Conservation (phyloP, 2,888 invertebrate species). For the Cephalotes varians region DNA sequence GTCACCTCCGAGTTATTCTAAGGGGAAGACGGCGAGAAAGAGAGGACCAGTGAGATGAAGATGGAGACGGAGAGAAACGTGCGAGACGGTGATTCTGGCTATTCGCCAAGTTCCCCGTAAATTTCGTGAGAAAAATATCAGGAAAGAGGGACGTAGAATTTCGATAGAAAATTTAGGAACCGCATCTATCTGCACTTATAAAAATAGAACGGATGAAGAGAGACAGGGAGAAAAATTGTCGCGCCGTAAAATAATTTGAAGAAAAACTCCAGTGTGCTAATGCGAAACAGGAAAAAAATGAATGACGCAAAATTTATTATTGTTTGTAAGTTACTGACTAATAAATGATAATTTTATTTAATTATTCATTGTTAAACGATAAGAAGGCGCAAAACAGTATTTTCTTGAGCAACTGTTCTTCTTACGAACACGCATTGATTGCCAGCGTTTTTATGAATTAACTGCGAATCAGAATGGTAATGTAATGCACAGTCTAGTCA, state of each 20-base stretch:
- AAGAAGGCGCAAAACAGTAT: not conserved
- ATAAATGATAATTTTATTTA: not conserved
- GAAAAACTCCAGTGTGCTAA: conserved; percentile 38
- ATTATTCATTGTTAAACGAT: not conserved
- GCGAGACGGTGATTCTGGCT: conserved; percentile 73
- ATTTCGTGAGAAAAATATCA: conserved; percentile 66
- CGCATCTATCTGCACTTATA: not conserved
- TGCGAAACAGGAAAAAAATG: not conserved
- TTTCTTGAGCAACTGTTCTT: conserved; percentile 10
- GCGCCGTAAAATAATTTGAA: not conserved
- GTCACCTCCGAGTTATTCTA: conserved; percentile 85
- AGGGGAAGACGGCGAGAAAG: conserved; percentile 73
- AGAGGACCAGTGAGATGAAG: conserved; percentile 39
- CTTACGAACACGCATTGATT: conserved; percentile 68
- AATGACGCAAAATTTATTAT: not conserved
- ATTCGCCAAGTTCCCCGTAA: conserved; percentile 73
- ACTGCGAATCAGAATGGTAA: conserved; percentile 48
- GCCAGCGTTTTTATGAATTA: conserved; percentile 73
- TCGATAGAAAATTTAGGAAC: not conserved
- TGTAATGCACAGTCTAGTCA: conserved; percentile 36
- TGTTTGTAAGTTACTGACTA: not conserved
- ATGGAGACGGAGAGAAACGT: conserved; percentile 56
- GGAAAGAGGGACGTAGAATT: conserved; percentile 5
- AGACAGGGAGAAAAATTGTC: not conserved
- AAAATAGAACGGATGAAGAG: conserved; percentile 30